Evolutionary conservation across 1,140 invertebrate genomes (phyloP), one percentile per base, ranked within the genome.

Genomic region (Cotesia typhae): DNA sequence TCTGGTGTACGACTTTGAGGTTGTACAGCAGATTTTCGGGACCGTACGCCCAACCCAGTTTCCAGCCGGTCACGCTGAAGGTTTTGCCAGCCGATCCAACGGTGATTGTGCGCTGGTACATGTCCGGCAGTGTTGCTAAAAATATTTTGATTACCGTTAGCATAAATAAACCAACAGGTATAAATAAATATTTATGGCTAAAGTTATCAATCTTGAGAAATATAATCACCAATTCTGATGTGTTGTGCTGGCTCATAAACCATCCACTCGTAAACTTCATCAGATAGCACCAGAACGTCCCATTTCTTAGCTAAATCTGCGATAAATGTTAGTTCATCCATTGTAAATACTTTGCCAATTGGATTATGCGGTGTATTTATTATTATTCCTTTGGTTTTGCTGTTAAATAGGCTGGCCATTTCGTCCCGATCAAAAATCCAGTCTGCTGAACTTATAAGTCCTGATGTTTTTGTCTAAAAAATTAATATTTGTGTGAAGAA

Each of bases 241-340:
- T 99, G 98, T 82, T 96, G 89, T 57, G 91, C 88, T 1, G 93
- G 93, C 80, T 94, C 90, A 82, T 95, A 99, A 17, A 96, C 93
- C 77, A 99, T 91, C 95, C 96, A 99, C 86, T 99, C 98, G 77
- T 99, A 99, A 1, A 99, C 98, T 87, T 99, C 98, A 87, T 99
- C 98, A 5, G 95, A 93, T 20, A 99, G 87, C 70, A 96, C 96
- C 4, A 99, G 85, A 4, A 94, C 92, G 85, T 99, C 93, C 90
- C 96, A 93, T 83, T 99, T 97, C 79, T 94, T 95, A 80, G 96
- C 98, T 53, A 99, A 87, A 78, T 92, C 81, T 0, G 94, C 96
- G 78, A 99, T 95, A 67, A 92, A 86, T 75, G 94, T 87, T 67
- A 95, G 81, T 82, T 96, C 94, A 9, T 90, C 82, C 1, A 84